A percentile compares a stretch with the other conserved stretches of the same genome.
Evolutionary conservation across 2,888 invertebrate genomes (phyloP).

Genomic region (Biston betularia): DNA sequence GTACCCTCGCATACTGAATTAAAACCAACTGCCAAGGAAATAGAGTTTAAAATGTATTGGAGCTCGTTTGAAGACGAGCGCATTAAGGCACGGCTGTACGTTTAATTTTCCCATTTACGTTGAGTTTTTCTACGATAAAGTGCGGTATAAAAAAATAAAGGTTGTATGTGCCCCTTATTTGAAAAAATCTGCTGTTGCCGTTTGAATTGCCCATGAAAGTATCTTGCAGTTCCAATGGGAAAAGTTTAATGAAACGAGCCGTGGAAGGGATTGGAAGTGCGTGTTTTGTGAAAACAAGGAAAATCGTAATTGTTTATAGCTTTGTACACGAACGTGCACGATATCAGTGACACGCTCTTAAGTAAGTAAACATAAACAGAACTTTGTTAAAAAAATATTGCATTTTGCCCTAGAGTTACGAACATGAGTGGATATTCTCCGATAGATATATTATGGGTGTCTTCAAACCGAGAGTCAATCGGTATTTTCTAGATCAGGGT

Average conservation of each 20-base stretch:
- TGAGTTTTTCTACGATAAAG: slow-evolving; percentile 56
- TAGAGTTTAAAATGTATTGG: slow-evolving; percentile 31
- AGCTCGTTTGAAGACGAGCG: slow-evolving; percentile 46
- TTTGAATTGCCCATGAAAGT: slow-evolving; percentile 62
- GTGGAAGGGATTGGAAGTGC: slow-evolving; percentile 35
- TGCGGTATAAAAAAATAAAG: slow-evolving; percentile 51
- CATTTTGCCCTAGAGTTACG: not conserved
- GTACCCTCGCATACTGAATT: slow-evolving; percentile 15
- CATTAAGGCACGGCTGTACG: slow-evolving; percentile 52
- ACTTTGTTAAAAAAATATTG: not conserved
- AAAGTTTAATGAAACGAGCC: slow-evolving; percentile 60
- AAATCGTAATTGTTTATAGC: slow-evolving; percentile 37
- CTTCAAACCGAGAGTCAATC: not conserved
- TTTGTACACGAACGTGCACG: slow-evolving; percentile 13
- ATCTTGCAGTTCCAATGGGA: slow-evolving; percentile 51
- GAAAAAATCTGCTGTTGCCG: slow-evolving; percentile 67
- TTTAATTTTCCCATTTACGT: slow-evolving; percentile 63
- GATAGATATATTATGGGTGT: too few relatives aligned
- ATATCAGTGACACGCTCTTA: not conserved
- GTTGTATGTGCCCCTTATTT: slow-evolving; percentile 60
- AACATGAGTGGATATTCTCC: not conserved
- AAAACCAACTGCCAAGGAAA: slow-evolving; percentile 6
- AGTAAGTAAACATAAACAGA: not conserved
- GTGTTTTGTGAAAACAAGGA: slow-evolving; percentile 37
- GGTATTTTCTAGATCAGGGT: not conserved